Evolutionary conservation across 2,888 invertebrate species (phyloP), one percentile per base, ranked within the genome.

Genomic region (Trypoxylon attenuatum): DNA sequence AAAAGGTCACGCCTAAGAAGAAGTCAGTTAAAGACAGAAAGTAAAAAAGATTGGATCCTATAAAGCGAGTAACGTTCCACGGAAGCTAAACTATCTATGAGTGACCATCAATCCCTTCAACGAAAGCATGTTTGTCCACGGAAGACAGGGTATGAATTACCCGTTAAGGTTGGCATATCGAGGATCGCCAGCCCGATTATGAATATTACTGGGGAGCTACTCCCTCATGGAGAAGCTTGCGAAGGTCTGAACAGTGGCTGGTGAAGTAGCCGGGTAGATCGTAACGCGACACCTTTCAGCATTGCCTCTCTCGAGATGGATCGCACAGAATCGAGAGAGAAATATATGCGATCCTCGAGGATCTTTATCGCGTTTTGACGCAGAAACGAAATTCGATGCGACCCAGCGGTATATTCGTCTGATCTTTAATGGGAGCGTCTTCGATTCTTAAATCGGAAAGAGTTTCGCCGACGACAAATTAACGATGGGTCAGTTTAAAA

Each of bases 211-310:
- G 43, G 42, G 16, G 15, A 33, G 39, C 21, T 41, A 29, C 25
- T 47, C 29, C 18, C 22, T 47, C 55, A 22, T n/a, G 15, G 13
- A 15, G 15, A 38, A 5, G 10, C 38, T 5, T 5, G 5, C 38
- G 38, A n/a, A 1, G 38, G 1, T 1, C 13, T 15, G 38, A 15
- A 6, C n/a, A 15, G 13, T 10, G 23, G 23, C 5, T 38, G 21
- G 6, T 43, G 46, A 0, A 42, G 42, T 42, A 47, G 42, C 59
- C 33, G 60, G 29, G 60, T n/a, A 66, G 63, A 72, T 62, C 57
- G 73, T 73, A 73, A 73, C 56, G 73, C 68, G 68, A 73, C 73
- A 73, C 61, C 70, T 67, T 64, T 51, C 61, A 43, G 49, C 62
- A 21, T 57, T 57, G 25, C 54, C 71, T 57, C 29, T n/a, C 52